Evolutionary conservation across 2,888 invertebrate genomes (phyloP), one percentile per base, ranked within the genome.

Genomic region (Polyommatus iphigenia): DNA sequence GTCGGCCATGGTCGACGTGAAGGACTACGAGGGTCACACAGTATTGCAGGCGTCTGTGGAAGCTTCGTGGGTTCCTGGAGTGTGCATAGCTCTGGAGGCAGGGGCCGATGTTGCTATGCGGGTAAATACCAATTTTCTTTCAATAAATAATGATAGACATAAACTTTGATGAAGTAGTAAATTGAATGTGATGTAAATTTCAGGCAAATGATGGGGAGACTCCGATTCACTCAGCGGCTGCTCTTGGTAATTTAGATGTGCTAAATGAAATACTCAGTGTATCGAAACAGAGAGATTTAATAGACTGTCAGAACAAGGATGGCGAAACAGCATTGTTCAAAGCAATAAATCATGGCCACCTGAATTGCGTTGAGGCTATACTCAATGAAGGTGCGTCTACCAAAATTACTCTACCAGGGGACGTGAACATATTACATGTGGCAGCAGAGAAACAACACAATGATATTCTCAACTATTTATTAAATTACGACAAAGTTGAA

Each of bases 371-470:
- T 0, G 85, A 86, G 82, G 87, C 90, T 46, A 88, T 95, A 75
- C 83, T 95, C 6, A 85, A 88, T 3, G 92, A 92, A 85, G 94
- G 94, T 29, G 95, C 94, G 4, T 90, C 91, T 1, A 83, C 94
- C 2, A 90, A 90, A 82, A 86, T 91, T 20, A 89, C 86, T 76
- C 83, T 94, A 71, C 90, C 91, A 20, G 93, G 93, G 24, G 89
- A 94, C 36, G 87, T 92, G 0, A 96, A 95, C 67, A 93, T 96
- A 75, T 87, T 96, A n/a, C 96, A 96, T 81, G 87, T 95, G 79
- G 95, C 96, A 57, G 94, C 95, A 67, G 95, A 94, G 82, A 85
- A 91, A 81, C 95, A 95, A 0, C 91, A 95, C 79, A 81, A 90
- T 24, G 93, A 94, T 78, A 95, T 95, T 83, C 90, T 96, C 13